Conservation (phyloP, 2,113 vertebrate species). For the Urocolius indicus region DNA sequence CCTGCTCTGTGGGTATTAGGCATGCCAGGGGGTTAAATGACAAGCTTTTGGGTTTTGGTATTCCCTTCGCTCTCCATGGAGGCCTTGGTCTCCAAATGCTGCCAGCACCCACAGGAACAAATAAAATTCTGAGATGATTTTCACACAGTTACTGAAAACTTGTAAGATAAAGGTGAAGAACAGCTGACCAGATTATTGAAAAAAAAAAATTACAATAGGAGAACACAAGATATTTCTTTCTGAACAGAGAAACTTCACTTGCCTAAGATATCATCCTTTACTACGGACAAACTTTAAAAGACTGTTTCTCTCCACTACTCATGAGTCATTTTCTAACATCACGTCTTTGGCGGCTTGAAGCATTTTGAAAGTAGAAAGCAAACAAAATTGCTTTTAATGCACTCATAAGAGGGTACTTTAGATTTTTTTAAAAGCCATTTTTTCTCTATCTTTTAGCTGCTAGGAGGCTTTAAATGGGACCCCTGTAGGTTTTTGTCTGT, state of each 20-base stretch:
- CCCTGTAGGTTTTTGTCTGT: conserved; percentile 76
- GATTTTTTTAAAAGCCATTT: conserved; percentile 66
- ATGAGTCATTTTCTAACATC: conserved; percentile 58
- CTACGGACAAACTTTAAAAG: conserved; percentile 53
- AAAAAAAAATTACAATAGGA: not conserved
- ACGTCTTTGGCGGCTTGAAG: conserved; percentile 53
- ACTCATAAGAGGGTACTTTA: conserved; percentile 69
- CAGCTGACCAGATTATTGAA: conserved; percentile 11
- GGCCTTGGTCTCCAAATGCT: not conserved
- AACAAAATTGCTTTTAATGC: conserved; percentile 67
- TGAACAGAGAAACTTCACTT: conserved; percentile 30
- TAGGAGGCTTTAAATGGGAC: conserved; percentile 73
- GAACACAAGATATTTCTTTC: not conserved
- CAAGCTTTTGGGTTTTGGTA: accelerated
- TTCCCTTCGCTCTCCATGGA: not conserved
- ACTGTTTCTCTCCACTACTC: conserved; percentile 27
- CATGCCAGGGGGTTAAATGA: not conserved
- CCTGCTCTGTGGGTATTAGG: not conserved
- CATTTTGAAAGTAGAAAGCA: conserved; percentile 65
- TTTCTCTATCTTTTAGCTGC: conserved; percentile 56
- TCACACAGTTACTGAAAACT: not conserved
- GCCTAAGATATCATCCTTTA: conserved; percentile 22
- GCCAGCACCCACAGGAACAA: not conserved
- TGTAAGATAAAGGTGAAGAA: conserved; percentile 30
- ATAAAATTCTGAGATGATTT: not conserved